Percentiles rank a stretch among this genome's conserved stretches.
Evolutionary conservation across 2,888 invertebrate genomes (phyloP).

Genomic region (Falcaria lacertinaria): DNA sequence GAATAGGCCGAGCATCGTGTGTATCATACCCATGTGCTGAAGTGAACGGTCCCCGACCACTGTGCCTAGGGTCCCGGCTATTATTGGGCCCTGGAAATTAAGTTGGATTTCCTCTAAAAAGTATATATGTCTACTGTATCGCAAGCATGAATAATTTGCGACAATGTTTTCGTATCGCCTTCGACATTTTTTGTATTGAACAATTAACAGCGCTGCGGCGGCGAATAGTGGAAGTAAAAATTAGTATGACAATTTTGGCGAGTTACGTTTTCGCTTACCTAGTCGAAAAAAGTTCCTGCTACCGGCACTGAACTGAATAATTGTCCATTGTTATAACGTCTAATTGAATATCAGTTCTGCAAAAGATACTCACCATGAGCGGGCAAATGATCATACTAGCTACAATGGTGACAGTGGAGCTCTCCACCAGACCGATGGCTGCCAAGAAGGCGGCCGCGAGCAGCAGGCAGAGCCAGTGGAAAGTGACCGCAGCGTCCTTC

Average conservation of each 20-base stretch:
- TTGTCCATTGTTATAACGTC: too few relatives aligned
- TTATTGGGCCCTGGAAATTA: constrained; percentile 83
- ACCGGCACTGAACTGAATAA: too few relatives aligned
- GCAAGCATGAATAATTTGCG: too few relatives aligned
- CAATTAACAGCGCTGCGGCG: too few relatives aligned
- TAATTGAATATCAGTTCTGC: too few relatives aligned
- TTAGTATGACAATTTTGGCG: too few relatives aligned
- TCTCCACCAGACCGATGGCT: constrained; percentile 85
- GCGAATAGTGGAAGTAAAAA: too few relatives aligned
- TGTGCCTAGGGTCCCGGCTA: constrained; percentile 87
- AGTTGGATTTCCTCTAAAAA: neutral
- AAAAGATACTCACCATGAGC: constrained; percentile 81
- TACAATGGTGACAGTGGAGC: constrained; percentile 86
- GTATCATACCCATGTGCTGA: constrained; percentile 81
- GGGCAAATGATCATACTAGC: constrained; percentile 91
- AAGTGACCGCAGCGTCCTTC: constrained; percentile 84
- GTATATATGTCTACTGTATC: too few relatives aligned
- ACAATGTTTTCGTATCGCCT: too few relatives aligned
- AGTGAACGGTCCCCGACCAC: constrained; percentile 83
- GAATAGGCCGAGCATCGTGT: constrained; percentile 83
- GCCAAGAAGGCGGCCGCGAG: constrained; percentile 87
- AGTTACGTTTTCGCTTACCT: too few relatives aligned
- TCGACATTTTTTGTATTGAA: too few relatives aligned
- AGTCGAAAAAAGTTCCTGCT: too few relatives aligned
- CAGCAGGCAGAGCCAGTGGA: constrained; percentile 86